Conservation (phyloP, 2,113 vertebrate genomes). For the Charina bottae region DNA sequence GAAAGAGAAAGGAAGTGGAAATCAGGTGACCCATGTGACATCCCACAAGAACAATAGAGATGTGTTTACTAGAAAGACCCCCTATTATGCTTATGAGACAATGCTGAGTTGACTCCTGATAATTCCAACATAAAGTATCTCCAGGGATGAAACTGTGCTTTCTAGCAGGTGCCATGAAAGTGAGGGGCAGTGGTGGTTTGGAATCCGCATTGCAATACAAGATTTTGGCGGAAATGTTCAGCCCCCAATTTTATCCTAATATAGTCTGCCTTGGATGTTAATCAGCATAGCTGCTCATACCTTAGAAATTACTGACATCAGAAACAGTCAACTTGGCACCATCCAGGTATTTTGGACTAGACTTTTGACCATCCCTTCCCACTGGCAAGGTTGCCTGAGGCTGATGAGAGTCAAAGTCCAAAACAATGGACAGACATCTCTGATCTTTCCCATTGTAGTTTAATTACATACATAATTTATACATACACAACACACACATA, state of each 20-base stretch:
- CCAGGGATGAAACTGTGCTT: background rate
- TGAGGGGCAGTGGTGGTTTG: background rate
- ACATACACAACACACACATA: background rate
- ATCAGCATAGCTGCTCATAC: background rate
- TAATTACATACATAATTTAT: background rate
- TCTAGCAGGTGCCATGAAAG: background rate
- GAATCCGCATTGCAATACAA: background rate
- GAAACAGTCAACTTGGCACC: background rate
- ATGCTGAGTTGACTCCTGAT: no score
- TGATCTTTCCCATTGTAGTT: background rate
- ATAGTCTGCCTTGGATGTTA: background rate
- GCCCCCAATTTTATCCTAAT: background rate
- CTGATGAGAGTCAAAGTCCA: background rate
- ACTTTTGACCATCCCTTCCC: background rate
- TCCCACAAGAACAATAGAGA: no score
- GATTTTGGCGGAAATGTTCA: background rate
- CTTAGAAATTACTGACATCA: background rate
- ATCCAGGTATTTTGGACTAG: background rate
- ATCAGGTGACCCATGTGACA: no score
- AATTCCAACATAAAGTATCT: background rate
- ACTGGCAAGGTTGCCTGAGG: background rate
- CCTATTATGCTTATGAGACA: no score
- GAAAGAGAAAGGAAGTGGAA: no score
- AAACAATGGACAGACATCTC: background rate
- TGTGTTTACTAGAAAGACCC: no score